A percentile compares a stretch with the other conserved stretches of the same genome.
These are phyloP conservation scores for Papilio elwesi DNA, from an alignment of 2,888 invertebrate species.

Conservation along the genomic window DNA sequence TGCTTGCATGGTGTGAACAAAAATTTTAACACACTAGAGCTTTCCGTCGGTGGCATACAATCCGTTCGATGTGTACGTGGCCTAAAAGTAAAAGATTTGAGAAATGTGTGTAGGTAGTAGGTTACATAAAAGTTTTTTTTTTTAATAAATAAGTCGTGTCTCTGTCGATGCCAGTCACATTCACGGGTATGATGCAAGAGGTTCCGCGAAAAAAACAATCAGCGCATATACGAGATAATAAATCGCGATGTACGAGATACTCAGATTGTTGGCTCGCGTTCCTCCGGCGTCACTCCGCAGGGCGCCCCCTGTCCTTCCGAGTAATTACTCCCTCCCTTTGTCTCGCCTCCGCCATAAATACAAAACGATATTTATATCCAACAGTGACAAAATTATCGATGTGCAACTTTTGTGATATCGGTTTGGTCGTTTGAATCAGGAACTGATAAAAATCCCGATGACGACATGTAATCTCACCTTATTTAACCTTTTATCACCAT, in stretches of 20 bases:
- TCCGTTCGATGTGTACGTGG: no score
- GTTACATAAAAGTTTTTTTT: no score
- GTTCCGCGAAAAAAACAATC: slow-evolving; percentile 50
- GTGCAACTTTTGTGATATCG: slow-evolving; percentile 32
- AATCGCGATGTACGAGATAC: slow-evolving; percentile 45
- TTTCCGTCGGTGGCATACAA: no score
- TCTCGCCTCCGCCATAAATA: slow-evolving; percentile 62
- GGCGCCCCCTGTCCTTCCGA: slow-evolving; percentile 59
- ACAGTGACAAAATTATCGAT: slow-evolving; percentile 34
- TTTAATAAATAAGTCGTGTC: no score
- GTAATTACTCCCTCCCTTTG: slow-evolving; percentile 69
- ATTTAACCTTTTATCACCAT: no score
- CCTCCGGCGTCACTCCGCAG: slow-evolving; percentile 76
- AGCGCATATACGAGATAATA: no score
- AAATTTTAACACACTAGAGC: no score
- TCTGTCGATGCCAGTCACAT: not conserved
- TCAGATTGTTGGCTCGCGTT: slow-evolving; percentile 8
- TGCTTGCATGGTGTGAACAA: no score
- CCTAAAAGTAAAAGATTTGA: no score
- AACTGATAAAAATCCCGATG: not conserved
- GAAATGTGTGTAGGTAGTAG: no score
- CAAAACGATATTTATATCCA: slow-evolving; percentile 42
- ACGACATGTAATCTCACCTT: no score
- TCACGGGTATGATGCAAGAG: slow-evolving; percentile 9
- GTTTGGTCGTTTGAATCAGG: not conserved